phyloP scores from a whole-genome alignment of 1,140 invertebrate genomes.

The Aporrectodea caliginosa region DNA sequence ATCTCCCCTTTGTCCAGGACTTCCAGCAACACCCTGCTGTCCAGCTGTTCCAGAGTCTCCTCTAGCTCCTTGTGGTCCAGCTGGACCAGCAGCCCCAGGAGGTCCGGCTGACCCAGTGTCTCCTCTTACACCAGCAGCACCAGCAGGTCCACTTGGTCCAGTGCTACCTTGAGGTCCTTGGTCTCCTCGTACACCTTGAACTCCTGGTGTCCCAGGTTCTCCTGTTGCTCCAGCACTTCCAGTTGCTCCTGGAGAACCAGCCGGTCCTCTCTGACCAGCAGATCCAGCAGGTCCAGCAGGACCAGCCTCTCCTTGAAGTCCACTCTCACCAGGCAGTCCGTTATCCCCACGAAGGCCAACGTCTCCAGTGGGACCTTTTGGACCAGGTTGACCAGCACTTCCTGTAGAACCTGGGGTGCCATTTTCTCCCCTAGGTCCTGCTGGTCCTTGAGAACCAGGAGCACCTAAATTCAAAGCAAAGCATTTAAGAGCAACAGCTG shows the following conservation, averaged over 20 bases:
- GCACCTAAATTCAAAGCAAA: background rate
- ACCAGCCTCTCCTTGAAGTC: constrained; percentile 9
- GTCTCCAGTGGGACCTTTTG: constrained; percentile 25
- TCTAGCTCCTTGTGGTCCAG: background rate
- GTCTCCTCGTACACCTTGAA: constrained; percentile 3
- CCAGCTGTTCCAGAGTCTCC: constrained; percentile 16
- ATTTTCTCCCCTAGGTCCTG: constrained; percentile 1
- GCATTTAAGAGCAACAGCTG: too few relatives aligned
- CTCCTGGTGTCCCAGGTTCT: constrained; percentile 12
- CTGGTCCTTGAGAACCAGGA: background rate
- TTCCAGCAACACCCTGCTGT: constrained; percentile 10
- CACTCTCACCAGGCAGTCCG: constrained; percentile 8
- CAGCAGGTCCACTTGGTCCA: background rate
- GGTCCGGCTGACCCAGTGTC: constrained; percentile 13
- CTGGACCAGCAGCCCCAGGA: constrained; percentile 5
- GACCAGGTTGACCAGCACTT: constrained; percentile 3
- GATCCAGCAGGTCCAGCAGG: background rate
- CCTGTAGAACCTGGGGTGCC: constrained; percentile 6
- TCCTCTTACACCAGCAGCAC: constrained; percentile 13
- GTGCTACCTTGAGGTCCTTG: background rate
- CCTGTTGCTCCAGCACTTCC: constrained; percentile 17
- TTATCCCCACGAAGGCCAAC: constrained; percentile 24
- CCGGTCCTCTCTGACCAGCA: constrained; percentile 17
- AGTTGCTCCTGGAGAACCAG: constrained; percentile 16
- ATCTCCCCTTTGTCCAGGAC: constrained; percentile 8